A percentile compares a stretch with the other conserved stretches of the same genome.
phyloP scores from a whole-genome alignment of 2,888 invertebrate species.

The Lypha dubia region DNA sequence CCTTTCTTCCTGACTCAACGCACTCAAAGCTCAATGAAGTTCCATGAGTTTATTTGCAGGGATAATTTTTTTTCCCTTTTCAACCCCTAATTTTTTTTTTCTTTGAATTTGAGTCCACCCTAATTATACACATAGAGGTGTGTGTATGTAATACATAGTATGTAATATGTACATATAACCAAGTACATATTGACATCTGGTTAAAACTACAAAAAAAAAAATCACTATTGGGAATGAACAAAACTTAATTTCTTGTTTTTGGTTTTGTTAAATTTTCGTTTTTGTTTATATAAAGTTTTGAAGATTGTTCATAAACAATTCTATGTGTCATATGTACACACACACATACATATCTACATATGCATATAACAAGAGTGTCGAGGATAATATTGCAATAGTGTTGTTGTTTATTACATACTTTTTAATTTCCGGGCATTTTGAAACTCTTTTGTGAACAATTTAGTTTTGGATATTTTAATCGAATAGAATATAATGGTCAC shows the following conservation, averaged over 20 bases:
- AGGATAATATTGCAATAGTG: slow-evolving; percentile 3
- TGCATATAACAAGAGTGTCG: neutral
- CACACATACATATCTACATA: neutral
- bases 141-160: neutral
- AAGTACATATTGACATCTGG: slow-evolving; percentile 31
- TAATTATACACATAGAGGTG: neutral
- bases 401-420: neutral
- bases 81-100: no score
- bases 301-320: slow-evolving; percentile 1
- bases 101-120: no score
- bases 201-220: slow-evolving; percentile 23
- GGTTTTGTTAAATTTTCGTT: slow-evolving; percentile 18
- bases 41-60: no score
- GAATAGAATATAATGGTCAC: neutral
- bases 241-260: slow-evolving; percentile 38
- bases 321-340: neutral
- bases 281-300: slow-evolving; percentile 44
- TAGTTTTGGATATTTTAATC: neutral
- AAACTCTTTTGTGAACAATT: neutral
- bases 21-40: no score
- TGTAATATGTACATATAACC: neutral
- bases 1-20: no score
- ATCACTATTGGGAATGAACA: slow-evolving; percentile 53
- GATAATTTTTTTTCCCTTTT: no score
- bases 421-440: neutral